These are phyloP conservation scores for Charadrius vociferus DNA, from an alignment of 2,113 vertebrate species.

Conservation along the genomic window DNA sequence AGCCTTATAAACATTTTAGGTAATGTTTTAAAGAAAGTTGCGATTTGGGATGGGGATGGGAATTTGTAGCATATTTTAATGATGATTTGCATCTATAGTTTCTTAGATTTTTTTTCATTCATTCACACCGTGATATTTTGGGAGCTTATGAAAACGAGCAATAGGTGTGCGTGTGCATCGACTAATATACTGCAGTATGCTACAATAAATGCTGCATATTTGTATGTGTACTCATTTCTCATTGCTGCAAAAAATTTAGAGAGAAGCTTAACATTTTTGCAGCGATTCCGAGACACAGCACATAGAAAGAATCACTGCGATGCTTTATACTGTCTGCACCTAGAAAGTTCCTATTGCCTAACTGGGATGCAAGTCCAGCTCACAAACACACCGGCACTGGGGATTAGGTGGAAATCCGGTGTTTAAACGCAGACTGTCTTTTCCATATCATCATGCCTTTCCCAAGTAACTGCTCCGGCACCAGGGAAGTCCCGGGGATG, in stretches of 20 bases:
- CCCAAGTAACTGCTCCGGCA: not conserved
- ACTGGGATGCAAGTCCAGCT: not conserved
- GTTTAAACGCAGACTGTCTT: not conserved
- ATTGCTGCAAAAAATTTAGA: not conserved
- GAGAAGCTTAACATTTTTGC: not conserved
- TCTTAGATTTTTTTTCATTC: not conserved
- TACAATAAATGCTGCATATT: not conserved
- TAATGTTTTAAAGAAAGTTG: not conserved
- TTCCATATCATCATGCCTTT: not conserved
- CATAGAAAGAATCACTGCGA: not conserved
- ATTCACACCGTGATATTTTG: not conserved
- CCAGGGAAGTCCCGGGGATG: not conserved
- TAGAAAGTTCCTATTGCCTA: not conserved
- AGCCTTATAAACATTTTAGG: not conserved
- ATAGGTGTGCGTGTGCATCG: too few relatives aligned
- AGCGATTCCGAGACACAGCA: not conserved
- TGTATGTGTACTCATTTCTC: not conserved
- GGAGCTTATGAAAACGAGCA: not conserved
- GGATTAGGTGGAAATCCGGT: not conserved
- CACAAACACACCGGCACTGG: not conserved
- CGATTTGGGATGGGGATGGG: not conserved
- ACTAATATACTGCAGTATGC: not conserved
- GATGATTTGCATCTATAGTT: not conserved
- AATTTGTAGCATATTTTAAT: not conserved
- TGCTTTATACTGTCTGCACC: not conserved